Percentiles rank a stretch among this genome's conserved stretches.
Conservation (phyloP, 2,888 invertebrate genomes). For the Tryphoninae sp. region DNA sequence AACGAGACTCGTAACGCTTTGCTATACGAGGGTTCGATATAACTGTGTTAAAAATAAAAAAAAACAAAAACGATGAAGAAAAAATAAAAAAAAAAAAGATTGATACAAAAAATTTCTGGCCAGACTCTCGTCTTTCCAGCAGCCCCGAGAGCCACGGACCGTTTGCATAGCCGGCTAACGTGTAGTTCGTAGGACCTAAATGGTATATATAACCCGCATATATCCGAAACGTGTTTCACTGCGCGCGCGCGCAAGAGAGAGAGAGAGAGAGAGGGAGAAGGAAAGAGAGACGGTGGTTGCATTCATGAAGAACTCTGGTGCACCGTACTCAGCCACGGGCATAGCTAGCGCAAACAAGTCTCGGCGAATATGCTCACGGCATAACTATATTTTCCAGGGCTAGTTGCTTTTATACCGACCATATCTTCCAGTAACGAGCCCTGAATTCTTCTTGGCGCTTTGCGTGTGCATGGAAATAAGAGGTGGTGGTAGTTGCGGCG, state of each 20-base stretch:
- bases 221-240: slow-evolving; percentile 38
- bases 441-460: slow-evolving; percentile 64
- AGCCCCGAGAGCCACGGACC: neutral
- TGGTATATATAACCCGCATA: slow-evolving; percentile 20
- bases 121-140: slow-evolving; percentile 31
- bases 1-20: slow-evolving; percentile 2
- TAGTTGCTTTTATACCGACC: slow-evolving; percentile 58
- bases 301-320: slow-evolving; percentile 47
- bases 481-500: slow-evolving; percentile 25
- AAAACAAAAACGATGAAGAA: neutral
- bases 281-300: slow-evolving; percentile 48
- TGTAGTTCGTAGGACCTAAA: neutral
- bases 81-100: neutral
- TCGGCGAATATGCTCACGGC: slow-evolving; percentile 23
- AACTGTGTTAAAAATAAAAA: slow-evolving; percentile 1
- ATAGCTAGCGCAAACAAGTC: slow-evolving; percentile 7
- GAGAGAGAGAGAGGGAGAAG: neutral
- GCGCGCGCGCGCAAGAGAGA: neutral
- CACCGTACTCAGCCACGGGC: slow-evolving; percentile 21
- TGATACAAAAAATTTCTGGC: slow-evolving; percentile 19
- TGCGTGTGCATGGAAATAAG: slow-evolving; percentile 63
- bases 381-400: slow-evolving; percentile 58
- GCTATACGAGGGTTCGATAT: neutral
- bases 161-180: slow-evolving; percentile 4
- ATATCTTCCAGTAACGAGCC: slow-evolving; percentile 64